phyloP scores from a whole-genome alignment of 2,113 vertebrate genomes.

The Sylvicapra grimmia region DNA sequence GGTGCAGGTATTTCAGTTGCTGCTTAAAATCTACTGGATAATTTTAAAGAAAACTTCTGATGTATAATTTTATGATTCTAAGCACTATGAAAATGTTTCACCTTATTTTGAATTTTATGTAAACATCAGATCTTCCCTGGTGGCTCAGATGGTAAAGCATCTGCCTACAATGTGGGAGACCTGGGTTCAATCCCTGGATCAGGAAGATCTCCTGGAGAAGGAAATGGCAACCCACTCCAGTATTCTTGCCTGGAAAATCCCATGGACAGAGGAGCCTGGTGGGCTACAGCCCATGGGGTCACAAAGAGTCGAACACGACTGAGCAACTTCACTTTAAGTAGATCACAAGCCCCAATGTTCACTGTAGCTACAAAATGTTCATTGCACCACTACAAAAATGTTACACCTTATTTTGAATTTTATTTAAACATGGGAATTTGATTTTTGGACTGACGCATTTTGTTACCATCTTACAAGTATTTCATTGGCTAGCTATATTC shows the following conservation, averaged over 20 bases:
- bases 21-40: neutral
- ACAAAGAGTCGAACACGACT: rapidly evolving
- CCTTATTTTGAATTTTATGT: neutral
- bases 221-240: no score
- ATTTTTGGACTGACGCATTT: conserved; percentile 20
- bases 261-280: no score
- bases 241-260: no score
- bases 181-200: no score
- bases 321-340: no score
- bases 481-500: neutral
- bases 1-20: neutral
- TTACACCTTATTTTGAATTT: conserved; percentile 3
- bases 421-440: conserved; percentile 8
- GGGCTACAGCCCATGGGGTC: no score
- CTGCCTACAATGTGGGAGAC: no score
- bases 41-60: neutral
- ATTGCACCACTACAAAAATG: neutral
- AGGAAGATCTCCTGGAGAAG: no score
- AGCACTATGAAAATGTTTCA: neutral
- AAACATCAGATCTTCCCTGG: no score
- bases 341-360: no score
- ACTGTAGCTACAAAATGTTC: no score
- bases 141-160: no score
- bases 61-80: conserved; percentile 3
- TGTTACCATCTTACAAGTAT: conserved; percentile 3